Base-by-base conservation (phyloP, 2,113 vertebrate genomes). In the Leucoraja erinaceus region DNA sequence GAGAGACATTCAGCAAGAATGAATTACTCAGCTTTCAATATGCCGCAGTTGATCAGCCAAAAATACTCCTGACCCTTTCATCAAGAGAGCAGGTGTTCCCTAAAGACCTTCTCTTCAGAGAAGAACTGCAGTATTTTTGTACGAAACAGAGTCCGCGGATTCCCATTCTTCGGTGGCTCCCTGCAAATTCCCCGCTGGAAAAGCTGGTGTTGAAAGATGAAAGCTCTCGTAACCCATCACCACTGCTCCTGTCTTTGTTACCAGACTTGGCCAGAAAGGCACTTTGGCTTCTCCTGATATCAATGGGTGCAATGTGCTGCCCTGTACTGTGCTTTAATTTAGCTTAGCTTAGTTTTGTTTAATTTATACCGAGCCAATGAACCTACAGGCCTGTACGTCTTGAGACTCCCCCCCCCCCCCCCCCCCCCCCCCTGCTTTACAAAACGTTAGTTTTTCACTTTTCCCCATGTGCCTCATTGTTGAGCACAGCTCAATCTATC, bases 11-110 rank as follows among this genome's bases (percentile, higher is more conserved):
- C 61, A 16, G n/a, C n/a, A n/a, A 31, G 28, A 61, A n/a, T 63
- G 83, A 88, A 33, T 88, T 88, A 88, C 59, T 88, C 56, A n/a
- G 83, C 28, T 63, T 61, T n/a, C 83, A 88, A 88, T 31, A 63
- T 88, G 59, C 83, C 31, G n/a, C 59, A 31, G 59, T 63, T 63
- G n/a, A 88, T 88, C 83, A 88, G 83, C 83, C 83, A 88, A 66
- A 88, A 88, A 31, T 88, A 88, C 59, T 61, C 25, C n/a, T 61
- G 28, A 66, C 28, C 18, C 59, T 88, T 88, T 88, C 83, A 88
- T 88, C 83, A 88, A 88, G 83, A 66, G 83, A 33, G 83, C 59
- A 88, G 59, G 59, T 66, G 59, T n/a, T 63, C 83, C 59, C 28
- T 11, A 63, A 16, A 31, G 59, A 59, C 83, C n/a, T 66, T 88